These are phyloP conservation scores for Tinamus major DNA, from an alignment of 2,797 vertebrate genomes.

Conservation along the genomic window DNA sequence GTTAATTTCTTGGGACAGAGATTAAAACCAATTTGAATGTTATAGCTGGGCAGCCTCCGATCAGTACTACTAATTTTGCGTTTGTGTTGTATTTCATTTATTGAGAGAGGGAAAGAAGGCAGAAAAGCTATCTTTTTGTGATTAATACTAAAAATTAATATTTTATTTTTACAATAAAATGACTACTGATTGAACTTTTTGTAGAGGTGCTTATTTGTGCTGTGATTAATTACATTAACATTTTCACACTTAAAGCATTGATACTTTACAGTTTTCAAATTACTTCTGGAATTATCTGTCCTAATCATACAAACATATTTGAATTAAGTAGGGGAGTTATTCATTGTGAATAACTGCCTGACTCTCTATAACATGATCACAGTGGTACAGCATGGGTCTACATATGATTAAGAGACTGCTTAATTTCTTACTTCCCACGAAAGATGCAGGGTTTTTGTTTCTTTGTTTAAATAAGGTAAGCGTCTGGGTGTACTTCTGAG, in stretches of 20 bases:
- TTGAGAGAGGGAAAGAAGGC: not conserved
- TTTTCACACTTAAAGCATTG: not conserved
- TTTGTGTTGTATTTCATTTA: not conserved
- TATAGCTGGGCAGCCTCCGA: not conserved
- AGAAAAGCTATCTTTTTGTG: not conserved
- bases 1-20: not conserved
- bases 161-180: slow-evolving; percentile 53
- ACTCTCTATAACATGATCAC: not conserved
- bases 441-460: not conserved
- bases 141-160: not conserved
- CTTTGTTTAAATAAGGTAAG: not conserved
- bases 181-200: slow-evolving; percentile 14
- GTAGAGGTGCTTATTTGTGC: not conserved
- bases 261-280: not conserved
- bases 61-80: not conserved
- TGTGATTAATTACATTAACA: not conserved
- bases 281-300: not conserved
- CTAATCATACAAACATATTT: not conserved
- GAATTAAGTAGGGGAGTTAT: not conserved
- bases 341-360: not conserved
- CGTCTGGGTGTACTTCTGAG: not conserved
- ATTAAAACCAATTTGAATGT: too few species aligned
- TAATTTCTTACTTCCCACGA: not conserved
- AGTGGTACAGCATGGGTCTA: not conserved
- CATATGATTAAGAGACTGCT: not conserved